Conservation (phyloP, 2,888 invertebrate genomes). For the Lycophotia porphyrea region DNA sequence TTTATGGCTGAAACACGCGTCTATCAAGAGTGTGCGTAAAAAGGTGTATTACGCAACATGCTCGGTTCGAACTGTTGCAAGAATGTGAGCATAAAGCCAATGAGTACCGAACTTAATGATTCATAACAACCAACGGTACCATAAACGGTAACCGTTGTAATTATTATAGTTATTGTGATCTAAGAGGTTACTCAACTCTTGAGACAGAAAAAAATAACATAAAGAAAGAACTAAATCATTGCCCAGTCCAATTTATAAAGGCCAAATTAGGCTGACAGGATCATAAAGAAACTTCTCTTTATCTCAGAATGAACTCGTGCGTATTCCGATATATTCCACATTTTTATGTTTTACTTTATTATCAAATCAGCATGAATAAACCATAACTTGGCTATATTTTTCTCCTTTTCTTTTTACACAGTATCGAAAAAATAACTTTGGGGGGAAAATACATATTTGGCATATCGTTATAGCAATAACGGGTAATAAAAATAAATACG, state of each 20-base stretch:
- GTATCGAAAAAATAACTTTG: constrained; percentile 33
- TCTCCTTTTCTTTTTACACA: constrained; percentile 29
- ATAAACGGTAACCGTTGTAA: constrained; percentile 58
- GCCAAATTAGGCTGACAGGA: constrained; percentile 22
- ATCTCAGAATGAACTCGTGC: constrained; percentile 34
- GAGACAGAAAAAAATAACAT: constrained; percentile 3
- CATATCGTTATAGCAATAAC: constrained; percentile 52
- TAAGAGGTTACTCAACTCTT: constrained; percentile 33
- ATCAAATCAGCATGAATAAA: constrained; percentile 57
- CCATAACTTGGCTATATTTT: constrained; percentile 38
- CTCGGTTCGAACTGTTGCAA: constrained; percentile 9
- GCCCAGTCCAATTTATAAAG: neutral
- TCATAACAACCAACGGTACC: constrained; percentile 57
- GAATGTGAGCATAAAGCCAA: constrained; percentile 12
- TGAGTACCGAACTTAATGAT: constrained; percentile 36
- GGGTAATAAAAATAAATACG: constrained; percentile 55
- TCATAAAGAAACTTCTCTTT: constrained; percentile 25
- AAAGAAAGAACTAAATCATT: constrained; percentile 7
- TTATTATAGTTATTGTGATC: constrained; percentile 28
- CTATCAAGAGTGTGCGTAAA: constrained; percentile 4
- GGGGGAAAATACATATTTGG: constrained; percentile 43
- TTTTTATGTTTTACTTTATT: constrained; percentile 58
- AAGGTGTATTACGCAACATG: constrained; percentile 8
- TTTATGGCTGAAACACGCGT: neutral
- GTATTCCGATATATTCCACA: constrained; percentile 45